Conservation (phyloP, 1,140 invertebrate genomes). For the Drosophila ambigua region DNA sequence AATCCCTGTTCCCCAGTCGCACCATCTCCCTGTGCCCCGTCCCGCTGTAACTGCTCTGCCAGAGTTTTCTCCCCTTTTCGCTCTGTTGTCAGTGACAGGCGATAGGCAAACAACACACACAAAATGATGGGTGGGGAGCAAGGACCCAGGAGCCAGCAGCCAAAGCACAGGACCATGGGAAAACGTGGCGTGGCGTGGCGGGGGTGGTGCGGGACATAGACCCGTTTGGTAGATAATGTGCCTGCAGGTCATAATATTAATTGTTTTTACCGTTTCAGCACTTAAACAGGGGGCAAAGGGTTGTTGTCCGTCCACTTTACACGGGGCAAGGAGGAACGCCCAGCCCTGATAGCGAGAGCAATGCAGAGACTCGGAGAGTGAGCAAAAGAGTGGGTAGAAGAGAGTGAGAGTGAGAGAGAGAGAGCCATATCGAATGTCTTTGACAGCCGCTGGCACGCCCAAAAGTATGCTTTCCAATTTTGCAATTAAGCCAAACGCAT, state of each 20-base stretch:
- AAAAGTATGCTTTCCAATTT: slow-evolving; percentile 75
- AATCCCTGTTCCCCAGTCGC: slow-evolving; percentile 9
- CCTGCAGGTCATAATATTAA: slow-evolving; percentile 80
- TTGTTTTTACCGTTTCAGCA: slow-evolving; percentile 70
- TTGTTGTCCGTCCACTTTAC: slow-evolving; percentile 37
- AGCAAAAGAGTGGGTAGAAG: neutral
- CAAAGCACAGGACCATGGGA: too few relatives aligned
- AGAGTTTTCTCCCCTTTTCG: slow-evolving; percentile 21
- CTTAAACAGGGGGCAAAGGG: slow-evolving; percentile 58
- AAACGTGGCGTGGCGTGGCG: neutral
- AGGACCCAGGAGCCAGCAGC: slow-evolving; percentile 9
- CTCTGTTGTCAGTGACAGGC: slow-evolving; percentile 71
- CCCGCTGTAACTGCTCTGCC: slow-evolving; percentile 2
- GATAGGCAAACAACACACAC: slow-evolving; percentile 59
- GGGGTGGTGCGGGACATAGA: neutral
- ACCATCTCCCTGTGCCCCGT: neutral
- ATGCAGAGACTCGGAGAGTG: slow-evolving; percentile 4
- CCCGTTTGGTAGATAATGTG: slow-evolving; percentile 62
- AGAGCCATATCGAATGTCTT: slow-evolving; percentile 63
- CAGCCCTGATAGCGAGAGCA: neutral
- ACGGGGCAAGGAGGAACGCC: slow-evolving; percentile 1
- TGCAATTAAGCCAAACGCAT: slow-evolving; percentile 68
- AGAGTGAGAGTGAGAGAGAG: slow-evolving; percentile 8
- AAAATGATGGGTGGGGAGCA: neutral
- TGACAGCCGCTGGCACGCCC: slow-evolving; percentile 62